phyloP scores from a whole-genome alignment of 2,797 vertebrate genomes.

The Pseudochirops corinnae region DNA sequence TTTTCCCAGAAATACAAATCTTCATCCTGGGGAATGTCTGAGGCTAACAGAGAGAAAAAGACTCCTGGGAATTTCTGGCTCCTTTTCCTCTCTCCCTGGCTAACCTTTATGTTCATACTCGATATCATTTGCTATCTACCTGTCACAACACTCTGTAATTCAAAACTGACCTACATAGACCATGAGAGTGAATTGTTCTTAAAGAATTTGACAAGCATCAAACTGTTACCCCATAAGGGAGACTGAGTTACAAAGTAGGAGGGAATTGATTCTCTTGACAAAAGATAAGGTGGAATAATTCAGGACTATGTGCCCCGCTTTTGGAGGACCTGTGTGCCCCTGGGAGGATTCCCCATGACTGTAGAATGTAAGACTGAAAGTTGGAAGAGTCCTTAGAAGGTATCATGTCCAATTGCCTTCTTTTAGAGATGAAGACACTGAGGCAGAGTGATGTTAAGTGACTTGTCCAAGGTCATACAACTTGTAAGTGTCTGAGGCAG shows the following conservation, averaged over 20 bases:
- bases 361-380: background rate
- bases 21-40: constrained; percentile 14
- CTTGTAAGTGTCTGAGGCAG: background rate
- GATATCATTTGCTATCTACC: background rate
- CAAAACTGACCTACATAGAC: background rate
- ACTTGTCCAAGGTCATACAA: background rate
- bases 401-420: background rate
- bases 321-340: background rate
- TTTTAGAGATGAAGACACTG: background rate
- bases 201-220: background rate
- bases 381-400: background rate
- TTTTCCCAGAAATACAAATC: background rate
- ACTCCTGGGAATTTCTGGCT: constrained; percentile 14
- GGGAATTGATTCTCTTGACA: background rate
- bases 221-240: background rate
- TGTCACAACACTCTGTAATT: background rate
- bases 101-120: constrained; percentile 37
- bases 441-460: background rate
- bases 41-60: constrained; percentile 29
- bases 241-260: background rate
- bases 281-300: constrained; percentile 19
- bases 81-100: background rate
- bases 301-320: background rate
- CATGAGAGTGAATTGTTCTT: background rate
- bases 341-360: background rate